These are phyloP conservation scores for Hucho hucho DNA, from an alignment of 2,113 vertebrate genomes.

Conservation along the genomic window DNA sequence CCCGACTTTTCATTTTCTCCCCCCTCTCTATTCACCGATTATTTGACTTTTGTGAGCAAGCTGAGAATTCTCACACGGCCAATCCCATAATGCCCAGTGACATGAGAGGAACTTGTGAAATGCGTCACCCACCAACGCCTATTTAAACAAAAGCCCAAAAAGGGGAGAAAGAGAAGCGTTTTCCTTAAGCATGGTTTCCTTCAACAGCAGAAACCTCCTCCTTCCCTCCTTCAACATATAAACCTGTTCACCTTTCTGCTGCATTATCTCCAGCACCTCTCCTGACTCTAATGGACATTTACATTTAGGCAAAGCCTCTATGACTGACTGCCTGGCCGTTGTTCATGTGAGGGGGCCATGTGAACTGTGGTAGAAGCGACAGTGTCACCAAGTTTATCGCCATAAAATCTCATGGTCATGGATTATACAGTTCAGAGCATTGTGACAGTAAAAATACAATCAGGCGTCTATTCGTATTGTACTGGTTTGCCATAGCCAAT, in stretches of 20 bases:
- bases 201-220: conserved; percentile 2
- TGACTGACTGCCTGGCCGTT: neutral
- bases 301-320: neutral
- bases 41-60: conserved; percentile 65
- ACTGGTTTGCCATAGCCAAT: neutral
- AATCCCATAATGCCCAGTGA: conserved; percentile 56
- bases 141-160: conserved; percentile 48
- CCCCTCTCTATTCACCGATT: conserved; percentile 51
- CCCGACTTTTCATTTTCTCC: conserved; percentile 34
- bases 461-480: too few relatives aligned
- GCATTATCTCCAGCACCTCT: neutral
- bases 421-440: neutral
- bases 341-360: neutral
- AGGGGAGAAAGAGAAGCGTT: conserved; percentile 7
- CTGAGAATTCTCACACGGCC: conserved; percentile 70
- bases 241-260: neutral
- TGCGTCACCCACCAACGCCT: conserved; percentile 59
- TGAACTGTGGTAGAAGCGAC: neutral
- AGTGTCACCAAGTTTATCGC: neutral
- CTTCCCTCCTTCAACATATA: neutral
- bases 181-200: conserved; percentile 24
- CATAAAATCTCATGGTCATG: neutral
- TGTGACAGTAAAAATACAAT: too few relatives aligned
- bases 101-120: conserved; percentile 66
- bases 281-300: neutral